A percentile compares a stretch with the other conserved stretches of the same genome.
These are phyloP conservation scores for Porites lutea DNA, from an alignment of 64 coral and sea anemone genomes.

Conservation along the genomic window DNA sequence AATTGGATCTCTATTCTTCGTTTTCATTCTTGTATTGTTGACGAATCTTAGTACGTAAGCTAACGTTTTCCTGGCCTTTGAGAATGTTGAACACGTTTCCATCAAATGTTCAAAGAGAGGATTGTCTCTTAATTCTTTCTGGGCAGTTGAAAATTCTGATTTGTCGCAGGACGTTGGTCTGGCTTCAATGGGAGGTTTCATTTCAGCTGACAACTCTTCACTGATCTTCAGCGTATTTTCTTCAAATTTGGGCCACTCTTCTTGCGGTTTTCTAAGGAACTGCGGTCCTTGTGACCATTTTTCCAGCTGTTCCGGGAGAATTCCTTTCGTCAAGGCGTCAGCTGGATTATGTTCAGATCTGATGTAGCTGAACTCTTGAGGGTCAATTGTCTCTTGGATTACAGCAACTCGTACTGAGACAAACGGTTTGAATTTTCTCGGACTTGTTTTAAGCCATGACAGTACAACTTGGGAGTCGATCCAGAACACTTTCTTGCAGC, in stretches of 20 bases:
- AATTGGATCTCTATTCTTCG: background rate
- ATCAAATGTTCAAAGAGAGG: constrained; percentile 17
- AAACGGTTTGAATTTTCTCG: constrained; percentile 60
- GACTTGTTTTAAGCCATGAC: constrained; percentile 60
- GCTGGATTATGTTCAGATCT: constrained; percentile 61
- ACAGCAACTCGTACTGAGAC: constrained; percentile 42
- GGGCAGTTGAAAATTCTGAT: no score
- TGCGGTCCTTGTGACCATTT: no score
- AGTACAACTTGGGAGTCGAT: constrained; percentile 64
- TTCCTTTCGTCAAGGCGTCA: constrained; percentile 65
- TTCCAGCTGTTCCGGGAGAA: constrained; percentile 8
- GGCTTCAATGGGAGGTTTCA: no score
- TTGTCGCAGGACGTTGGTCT: no score
- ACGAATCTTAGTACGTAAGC: constrained; percentile 58
- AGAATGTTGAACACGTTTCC: constrained; percentile 27
- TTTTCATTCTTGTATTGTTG: constrained; percentile 24
- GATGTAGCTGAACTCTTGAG: constrained; percentile 45
- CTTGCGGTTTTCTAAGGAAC: constrained; percentile 30
- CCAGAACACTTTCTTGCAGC: constrained; percentile 29
- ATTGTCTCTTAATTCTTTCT: constrained; percentile 5
- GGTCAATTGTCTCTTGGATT: constrained; percentile 62
- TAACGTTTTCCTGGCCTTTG: constrained; percentile 29
- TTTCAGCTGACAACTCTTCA: constrained; percentile 12
- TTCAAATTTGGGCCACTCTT: constrained; percentile 54
- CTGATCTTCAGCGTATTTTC: background rate